Conservation (phyloP, 2,113 vertebrate genomes). For the Myrmecobius fasciatus region DNA sequence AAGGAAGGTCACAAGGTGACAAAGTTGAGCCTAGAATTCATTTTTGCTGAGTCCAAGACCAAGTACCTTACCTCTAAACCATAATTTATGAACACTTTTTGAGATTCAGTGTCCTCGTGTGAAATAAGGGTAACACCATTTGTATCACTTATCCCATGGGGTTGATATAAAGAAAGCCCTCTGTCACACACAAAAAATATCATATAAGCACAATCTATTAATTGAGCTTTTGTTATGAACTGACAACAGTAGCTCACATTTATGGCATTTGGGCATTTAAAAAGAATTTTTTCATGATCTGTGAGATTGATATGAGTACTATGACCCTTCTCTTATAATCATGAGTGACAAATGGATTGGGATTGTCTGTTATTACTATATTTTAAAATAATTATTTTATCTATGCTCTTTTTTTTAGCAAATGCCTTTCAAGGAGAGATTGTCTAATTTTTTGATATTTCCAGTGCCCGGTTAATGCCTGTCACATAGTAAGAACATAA, state of each 20-base stretch:
- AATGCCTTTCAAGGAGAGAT: neutral
- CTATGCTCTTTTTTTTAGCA: neutral
- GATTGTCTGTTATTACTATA: neutral
- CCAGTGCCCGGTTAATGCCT: neutral
- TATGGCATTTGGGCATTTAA: neutral
- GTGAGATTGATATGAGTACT: neutral
- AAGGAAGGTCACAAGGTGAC: neutral
- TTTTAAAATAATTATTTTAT: neutral
- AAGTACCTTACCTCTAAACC: neutral
- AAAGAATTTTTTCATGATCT: neutral
- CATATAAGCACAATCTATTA: neutral
- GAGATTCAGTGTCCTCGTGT: neutral
- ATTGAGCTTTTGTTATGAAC: neutral
- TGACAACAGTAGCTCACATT: neutral
- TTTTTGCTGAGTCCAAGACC: neutral
- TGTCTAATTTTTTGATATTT: neutral
- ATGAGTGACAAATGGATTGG: neutral
- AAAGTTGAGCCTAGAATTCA: neutral
- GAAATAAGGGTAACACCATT: neutral
- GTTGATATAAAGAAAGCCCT: neutral
- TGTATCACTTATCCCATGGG: neutral
- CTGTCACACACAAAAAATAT: neutral
- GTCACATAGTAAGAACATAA: neutral
- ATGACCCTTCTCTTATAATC: neutral
- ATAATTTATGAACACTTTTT: neutral